These are phyloP conservation scores for Osmerus mordax DNA, from an alignment of 2,113 vertebrate genomes.

Conservation along the genomic window DNA sequence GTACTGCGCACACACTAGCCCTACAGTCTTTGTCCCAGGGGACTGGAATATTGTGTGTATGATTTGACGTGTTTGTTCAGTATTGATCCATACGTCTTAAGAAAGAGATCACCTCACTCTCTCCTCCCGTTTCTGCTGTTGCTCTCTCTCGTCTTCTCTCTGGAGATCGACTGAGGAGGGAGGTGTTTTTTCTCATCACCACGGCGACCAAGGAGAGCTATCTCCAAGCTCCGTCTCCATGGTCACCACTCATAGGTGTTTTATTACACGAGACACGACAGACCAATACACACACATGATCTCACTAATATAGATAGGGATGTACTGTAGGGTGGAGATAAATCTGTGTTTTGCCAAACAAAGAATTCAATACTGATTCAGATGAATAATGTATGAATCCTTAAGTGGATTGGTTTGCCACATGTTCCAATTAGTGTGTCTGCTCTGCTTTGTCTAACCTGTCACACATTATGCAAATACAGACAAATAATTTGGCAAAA, in stretches of 20 bases:
- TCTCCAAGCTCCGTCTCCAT: conserved; percentile 59
- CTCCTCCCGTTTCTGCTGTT: not conserved
- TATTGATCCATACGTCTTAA: too few relatives aligned
- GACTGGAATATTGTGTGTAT: conserved; percentile 14
- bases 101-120: not conserved
- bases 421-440: conserved; percentile 6
- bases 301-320: not conserved
- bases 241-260: conserved; percentile 46
- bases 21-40: conserved; percentile 48
- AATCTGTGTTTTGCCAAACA: not conserved
- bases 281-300: conserved; percentile 50
- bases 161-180: not conserved
- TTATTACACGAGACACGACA: conserved; percentile 56
- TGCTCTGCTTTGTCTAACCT: not conserved
- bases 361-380: not conserved
- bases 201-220: conserved; percentile 34
- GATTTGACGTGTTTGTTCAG: not conserved
- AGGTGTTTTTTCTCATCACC: conserved; percentile 44
- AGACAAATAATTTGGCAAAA: not conserved
- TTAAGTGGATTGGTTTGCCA: conserved; percentile 54
- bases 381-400: conserved; percentile 62
- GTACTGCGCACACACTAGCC: conserved; percentile 19
- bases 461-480: not conserved
- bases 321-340: not conserved
- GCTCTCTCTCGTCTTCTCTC: not conserved